Conservation (phyloP, 2,797 vertebrate genomes). For the Trematocara caparti region DNA sequence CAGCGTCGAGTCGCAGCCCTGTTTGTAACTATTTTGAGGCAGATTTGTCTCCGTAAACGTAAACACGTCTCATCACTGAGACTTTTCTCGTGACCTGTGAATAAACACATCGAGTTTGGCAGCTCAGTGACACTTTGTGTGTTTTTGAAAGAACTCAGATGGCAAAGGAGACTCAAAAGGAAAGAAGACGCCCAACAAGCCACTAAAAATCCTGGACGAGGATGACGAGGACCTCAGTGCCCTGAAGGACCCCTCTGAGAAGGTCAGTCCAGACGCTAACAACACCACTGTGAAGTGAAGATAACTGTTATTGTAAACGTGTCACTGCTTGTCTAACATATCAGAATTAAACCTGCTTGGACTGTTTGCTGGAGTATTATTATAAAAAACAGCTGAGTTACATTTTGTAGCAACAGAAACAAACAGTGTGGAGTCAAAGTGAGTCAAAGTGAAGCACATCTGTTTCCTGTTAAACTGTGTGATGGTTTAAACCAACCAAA, state of each 20-base stretch:
- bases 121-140: background rate
- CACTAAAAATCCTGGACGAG: conserved; percentile 86
- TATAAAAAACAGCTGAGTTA: background rate
- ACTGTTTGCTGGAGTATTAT: background rate
- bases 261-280: conserved; percentile 78
- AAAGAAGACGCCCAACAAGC: conserved; percentile 73
- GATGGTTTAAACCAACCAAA: rapidly evolving
- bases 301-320: background rate
- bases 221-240: conserved; percentile 83
- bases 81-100: background rate
- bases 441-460: background rate
- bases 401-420: background rate
- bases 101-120: background rate
- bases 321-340: background rate
- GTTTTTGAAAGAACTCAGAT: conserved; percentile 80
- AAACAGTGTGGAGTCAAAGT: background rate
- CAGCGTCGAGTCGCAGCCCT: background rate
- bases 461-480: background rate
- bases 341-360: background rate
- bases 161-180: conserved; percentile 85
- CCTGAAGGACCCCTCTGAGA: conserved; percentile 94
- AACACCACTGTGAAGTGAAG: background rate
- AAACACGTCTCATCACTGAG: background rate
- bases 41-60: background rate
- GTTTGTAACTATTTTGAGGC: background rate